Percentiles rank a stretch among this genome's conserved stretches.
These are phyloP conservation scores for Coilia nasus DNA, from an alignment of 2,797 vertebrate genomes.

Conservation along the genomic window DNA sequence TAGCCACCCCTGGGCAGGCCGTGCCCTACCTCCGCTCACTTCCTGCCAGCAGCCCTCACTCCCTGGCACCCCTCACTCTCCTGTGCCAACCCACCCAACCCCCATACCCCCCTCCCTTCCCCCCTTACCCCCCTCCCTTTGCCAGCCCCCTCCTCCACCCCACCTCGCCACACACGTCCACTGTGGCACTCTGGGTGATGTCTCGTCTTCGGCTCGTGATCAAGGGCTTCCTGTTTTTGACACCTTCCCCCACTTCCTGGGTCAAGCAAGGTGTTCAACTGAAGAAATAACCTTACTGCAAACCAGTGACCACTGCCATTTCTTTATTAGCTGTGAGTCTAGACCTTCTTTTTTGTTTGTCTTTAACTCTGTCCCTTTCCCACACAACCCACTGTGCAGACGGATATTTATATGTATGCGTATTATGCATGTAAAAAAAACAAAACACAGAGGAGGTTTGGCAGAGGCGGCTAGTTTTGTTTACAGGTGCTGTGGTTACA, in stretches of 20 bases:
- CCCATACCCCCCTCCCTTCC: too few relatives aligned
- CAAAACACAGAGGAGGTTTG: not conserved
- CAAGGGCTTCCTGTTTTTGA: slow-evolving; percentile 65
- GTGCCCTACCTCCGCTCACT: slow-evolving; percentile 66
- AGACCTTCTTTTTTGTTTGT: too few relatives aligned
- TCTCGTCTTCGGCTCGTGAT: slow-evolving; percentile 58
- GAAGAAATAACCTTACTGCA: not conserved
- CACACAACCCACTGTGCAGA: not conserved
- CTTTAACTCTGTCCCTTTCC: too few relatives aligned
- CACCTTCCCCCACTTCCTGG: slow-evolving; percentile 54
- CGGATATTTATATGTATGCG: not conserved
- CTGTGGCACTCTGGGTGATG: slow-evolving; percentile 52
- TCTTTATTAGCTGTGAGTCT: not conserved
- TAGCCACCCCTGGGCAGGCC: slow-evolving; percentile 71
- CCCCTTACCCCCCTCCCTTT: too few relatives aligned
- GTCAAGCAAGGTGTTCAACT: slow-evolving; percentile 40
- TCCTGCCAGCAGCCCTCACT: slow-evolving; percentile 64
- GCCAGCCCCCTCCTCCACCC: too few relatives aligned
- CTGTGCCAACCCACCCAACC: slow-evolving; percentile 46
- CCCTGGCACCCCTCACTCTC: slow-evolving; percentile 64
- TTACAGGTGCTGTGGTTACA: not conserved
- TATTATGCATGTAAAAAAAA: not conserved
- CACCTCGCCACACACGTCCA: not conserved
- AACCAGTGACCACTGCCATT: not conserved
- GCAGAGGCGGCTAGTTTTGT: not conserved